These are phyloP conservation scores for Monochamus saltuarius DNA, from an alignment of 1,140 invertebrate genomes.

Conservation along the genomic window DNA sequence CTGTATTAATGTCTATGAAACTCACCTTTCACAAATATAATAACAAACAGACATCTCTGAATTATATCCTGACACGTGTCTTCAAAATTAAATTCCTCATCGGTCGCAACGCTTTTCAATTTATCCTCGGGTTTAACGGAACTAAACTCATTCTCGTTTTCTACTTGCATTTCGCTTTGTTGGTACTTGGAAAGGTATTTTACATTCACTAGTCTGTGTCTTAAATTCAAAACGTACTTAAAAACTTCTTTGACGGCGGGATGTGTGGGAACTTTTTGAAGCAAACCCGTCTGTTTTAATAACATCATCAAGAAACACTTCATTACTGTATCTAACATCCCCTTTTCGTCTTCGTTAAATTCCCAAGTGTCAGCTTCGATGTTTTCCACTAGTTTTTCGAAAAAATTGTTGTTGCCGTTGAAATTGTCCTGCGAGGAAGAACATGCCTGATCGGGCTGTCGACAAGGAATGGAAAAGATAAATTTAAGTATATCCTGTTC, in stretches of 20 bases:
- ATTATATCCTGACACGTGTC: constrained; percentile 36
- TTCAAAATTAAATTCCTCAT: constrained; percentile 28
- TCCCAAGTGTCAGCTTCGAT: constrained; percentile 52
- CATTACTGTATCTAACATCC: constrained; percentile 55
- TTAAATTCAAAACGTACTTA: constrained; percentile 30
- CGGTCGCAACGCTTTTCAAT: neutral
- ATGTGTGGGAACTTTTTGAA: constrained; percentile 31
- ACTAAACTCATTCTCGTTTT: constrained; percentile 25
- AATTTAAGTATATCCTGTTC: constrained; percentile 36
- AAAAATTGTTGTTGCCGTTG: constrained; percentile 17
- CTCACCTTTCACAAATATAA: constrained; percentile 46
- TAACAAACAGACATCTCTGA: constrained; percentile 41
- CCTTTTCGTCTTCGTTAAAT: constrained; percentile 47
- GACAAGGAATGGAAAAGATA: constrained; percentile 38
- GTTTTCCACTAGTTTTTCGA: constrained; percentile 46
- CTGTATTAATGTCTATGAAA: too few species aligned
- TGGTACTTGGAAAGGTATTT: constrained; percentile 35
- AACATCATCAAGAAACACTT: constrained; percentile 58
- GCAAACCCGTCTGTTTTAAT: constrained; percentile 57
- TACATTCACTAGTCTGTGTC: constrained; percentile 40
- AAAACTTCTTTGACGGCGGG: constrained; percentile 40
- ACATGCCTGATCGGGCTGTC: constrained; percentile 46
- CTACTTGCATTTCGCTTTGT: constrained; percentile 19
- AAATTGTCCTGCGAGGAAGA: constrained; percentile 27
- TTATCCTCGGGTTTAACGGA: neutral